These are phyloP conservation scores for Tamandua tetradactyla DNA, from an alignment of 2,797 vertebrate species.

Conservation along the genomic window DNA sequence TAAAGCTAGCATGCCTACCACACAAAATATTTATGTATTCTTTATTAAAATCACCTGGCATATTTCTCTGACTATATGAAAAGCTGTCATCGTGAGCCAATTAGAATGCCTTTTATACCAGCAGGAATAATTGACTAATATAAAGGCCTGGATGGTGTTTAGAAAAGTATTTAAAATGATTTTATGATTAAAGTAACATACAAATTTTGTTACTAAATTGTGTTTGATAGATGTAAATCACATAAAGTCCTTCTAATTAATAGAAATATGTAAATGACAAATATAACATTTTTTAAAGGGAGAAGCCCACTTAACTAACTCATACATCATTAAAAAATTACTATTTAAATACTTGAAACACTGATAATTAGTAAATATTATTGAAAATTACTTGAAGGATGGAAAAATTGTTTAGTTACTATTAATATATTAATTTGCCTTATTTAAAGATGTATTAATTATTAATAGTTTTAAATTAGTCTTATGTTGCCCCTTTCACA, in stretches of 20 bases:
- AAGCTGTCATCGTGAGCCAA: slow-evolving; percentile 28
- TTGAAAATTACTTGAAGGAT: slow-evolving; percentile 64
- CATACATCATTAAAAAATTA: slow-evolving; percentile 68
- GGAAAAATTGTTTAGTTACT: slow-evolving; percentile 61
- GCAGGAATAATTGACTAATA: neutral
- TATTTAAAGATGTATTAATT: slow-evolving; percentile 39
- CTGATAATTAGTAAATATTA: slow-evolving; percentile 58
- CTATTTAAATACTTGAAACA: slow-evolving; percentile 47
- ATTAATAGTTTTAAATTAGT: slow-evolving; percentile 48
- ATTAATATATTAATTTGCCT: slow-evolving; percentile 45
- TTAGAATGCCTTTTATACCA: slow-evolving; percentile 24
- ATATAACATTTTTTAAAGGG: slow-evolving; percentile 47
- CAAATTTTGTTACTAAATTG: slow-evolving; percentile 65
- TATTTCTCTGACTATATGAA: slow-evolving; percentile 33
- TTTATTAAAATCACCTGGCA: neutral
- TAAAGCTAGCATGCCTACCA: neutral
- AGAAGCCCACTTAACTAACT: slow-evolving; percentile 59
- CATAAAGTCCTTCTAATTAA: slow-evolving; percentile 52
- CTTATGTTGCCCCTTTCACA: neutral
- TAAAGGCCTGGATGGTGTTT: slow-evolving; percentile 20
- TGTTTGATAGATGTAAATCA: slow-evolving; percentile 59
- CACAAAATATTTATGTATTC: neutral
- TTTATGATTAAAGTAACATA: slow-evolving; percentile 45
- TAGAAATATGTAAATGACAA: slow-evolving; percentile 68
- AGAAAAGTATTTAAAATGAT: slow-evolving; percentile 47